Percentiles rank a stretch among this genome's conserved stretches.
Evolutionary conservation across 1,140 invertebrate species (phyloP).

Genomic region (Diorhabda carinulata): DNA sequence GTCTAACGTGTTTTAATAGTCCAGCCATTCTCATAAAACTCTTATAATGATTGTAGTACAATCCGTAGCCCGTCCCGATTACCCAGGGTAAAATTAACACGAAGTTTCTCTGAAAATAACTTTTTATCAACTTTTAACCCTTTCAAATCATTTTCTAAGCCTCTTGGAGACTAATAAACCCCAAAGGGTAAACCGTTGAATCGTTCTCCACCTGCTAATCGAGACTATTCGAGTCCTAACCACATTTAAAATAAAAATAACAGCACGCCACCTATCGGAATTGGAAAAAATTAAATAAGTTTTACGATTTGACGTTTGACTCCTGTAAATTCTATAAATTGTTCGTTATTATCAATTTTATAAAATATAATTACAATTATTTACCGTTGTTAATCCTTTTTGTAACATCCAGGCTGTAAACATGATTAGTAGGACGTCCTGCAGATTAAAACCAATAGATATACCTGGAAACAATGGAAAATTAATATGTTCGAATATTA

Average conservation of each 20-base stretch:
- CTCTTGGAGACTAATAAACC: too few species aligned
- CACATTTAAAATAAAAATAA: too few species aligned
- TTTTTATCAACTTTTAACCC: too few species aligned
- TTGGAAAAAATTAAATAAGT: too few species aligned
- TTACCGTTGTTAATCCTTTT: constrained; percentile 27
- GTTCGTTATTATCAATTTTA: too few species aligned
- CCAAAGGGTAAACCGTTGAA: too few species aligned
- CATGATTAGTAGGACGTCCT: constrained; percentile 26
- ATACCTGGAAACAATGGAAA: constrained; percentile 19
- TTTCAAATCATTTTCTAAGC: too few species aligned
- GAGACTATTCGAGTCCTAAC: too few species aligned
- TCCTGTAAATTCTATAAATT: too few species aligned
- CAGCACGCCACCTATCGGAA: too few species aligned
- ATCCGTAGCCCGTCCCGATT: constrained; percentile 25
- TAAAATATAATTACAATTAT: not conserved
- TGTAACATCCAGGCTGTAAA: constrained; percentile 30
- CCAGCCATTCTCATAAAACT: constrained; percentile 26
- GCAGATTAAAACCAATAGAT: constrained; percentile 28
- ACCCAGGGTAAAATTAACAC: constrained; percentile 30
- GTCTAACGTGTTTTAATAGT: constrained; percentile 24
- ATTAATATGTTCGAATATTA: not conserved
- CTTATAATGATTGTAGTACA: constrained; percentile 32
- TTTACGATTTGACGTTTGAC: too few species aligned
- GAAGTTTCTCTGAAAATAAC: constrained; percentile 26
- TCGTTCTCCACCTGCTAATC: too few species aligned